phyloP scores from a whole-genome alignment of 2,113 vertebrate genomes.

The Dromaius novaehollandiae region DNA sequence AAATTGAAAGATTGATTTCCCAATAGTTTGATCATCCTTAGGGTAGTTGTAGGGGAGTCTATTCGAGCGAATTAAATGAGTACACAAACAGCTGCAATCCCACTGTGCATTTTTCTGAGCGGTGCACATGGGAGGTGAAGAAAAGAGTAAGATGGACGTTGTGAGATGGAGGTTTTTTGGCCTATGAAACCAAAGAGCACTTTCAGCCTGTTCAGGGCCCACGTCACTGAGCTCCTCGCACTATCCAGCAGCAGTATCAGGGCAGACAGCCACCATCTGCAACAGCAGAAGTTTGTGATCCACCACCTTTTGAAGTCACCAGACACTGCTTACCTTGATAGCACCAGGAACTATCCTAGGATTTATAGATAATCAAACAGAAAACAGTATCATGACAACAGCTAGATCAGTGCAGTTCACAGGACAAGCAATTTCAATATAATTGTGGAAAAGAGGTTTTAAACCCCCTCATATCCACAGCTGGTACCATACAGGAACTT shows the following conservation, averaged over 20 bases:
- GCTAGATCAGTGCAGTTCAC: not conserved
- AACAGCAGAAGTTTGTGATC: not conserved
- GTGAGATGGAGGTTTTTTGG: not conserved
- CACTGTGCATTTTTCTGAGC: not conserved
- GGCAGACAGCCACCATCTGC: not conserved
- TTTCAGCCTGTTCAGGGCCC: not conserved
- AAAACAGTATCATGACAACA: accelerated
- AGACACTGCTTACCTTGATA: not conserved
- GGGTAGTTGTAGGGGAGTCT: not conserved
- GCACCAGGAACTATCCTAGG: not conserved
- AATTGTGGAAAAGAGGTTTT: not conserved
- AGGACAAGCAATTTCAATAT: not conserved
- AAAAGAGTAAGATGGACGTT: not conserved
- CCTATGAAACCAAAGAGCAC: accelerated
- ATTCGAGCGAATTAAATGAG: not conserved
- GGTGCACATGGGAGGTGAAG: not conserved
- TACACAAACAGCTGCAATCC: not conserved
- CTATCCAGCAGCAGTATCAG: not conserved
- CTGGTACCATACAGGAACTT: not conserved
- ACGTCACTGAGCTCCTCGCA: too few relatives aligned
- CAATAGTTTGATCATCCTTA: not conserved
- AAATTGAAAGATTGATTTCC: not conserved
- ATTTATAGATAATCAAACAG: not conserved
- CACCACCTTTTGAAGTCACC: not conserved
- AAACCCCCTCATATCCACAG: not conserved